These are phyloP conservation scores for Embidobia sp. DNA, from an alignment of 2,888 invertebrate species.

Conservation along the genomic window DNA sequence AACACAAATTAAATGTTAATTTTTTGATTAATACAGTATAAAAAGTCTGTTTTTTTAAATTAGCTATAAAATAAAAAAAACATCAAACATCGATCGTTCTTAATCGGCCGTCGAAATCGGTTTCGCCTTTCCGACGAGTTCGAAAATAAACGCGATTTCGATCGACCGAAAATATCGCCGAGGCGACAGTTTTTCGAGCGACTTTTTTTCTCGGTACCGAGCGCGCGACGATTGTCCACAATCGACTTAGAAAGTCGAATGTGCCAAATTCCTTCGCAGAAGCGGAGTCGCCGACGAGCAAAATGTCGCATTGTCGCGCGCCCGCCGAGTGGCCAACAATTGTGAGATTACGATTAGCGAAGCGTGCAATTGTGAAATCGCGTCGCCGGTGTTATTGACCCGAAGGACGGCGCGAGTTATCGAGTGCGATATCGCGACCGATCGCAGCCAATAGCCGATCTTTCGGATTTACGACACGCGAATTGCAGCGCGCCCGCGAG, in stretches of 20 bases:
- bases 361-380: conserved; percentile 78
- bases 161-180: not conserved
- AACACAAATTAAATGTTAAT: no score
- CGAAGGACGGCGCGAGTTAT: conserved; percentile 67
- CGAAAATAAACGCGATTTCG: conserved; percentile 8
- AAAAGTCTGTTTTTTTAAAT: no score
- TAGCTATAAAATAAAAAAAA: no score
- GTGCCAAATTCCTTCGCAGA: conserved; percentile 58
- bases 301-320: conserved; percentile 53
- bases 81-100: no score
- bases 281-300: conserved; percentile 39
- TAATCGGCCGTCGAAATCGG: no score
- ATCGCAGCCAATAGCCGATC: conserved; percentile 37
- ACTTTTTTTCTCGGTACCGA: conserved; percentile 33
- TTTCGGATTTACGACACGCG: conserved; percentile 24
- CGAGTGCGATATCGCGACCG: conserved; percentile 51
- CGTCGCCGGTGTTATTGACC: conserved; percentile 77
- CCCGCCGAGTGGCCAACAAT: conserved; percentile 69
- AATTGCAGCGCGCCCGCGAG: no score
- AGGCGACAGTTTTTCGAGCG: conserved; percentile 17
- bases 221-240: conserved; percentile 36
- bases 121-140: no score
- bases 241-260: conserved; percentile 54
- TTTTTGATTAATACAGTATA: no score
- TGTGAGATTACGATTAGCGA: conserved; percentile 76